phyloP scores from a whole-genome alignment of 2,113 vertebrate genomes.

The Phyllostomus discolor region DNA sequence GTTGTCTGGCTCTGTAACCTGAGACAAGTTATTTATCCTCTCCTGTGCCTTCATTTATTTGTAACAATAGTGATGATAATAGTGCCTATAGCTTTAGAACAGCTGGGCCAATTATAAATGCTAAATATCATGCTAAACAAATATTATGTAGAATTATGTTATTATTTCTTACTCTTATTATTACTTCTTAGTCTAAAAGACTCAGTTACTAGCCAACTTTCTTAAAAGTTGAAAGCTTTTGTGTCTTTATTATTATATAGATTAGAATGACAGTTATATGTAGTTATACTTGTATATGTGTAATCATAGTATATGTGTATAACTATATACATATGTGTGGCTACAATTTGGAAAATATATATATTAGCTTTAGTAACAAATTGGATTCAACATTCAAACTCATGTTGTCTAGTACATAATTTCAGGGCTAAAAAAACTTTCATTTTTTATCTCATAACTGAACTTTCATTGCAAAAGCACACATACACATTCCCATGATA shows the following conservation, averaged over 20 bases:
- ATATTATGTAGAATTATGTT: neutral
- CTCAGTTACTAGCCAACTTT: neutral
- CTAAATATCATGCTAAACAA: neutral
- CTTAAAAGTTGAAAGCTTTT: neutral
- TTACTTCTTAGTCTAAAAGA: neutral
- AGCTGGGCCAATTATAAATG: neutral
- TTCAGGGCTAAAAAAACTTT: neutral
- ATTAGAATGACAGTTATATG: neutral
- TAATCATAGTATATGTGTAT: neutral
- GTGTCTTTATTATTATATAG: neutral
- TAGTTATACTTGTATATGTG: neutral
- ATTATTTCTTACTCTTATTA: neutral
- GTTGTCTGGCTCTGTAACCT: neutral
- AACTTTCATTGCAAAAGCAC: neutral
- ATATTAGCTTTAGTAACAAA: neutral
- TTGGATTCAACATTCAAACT: neutral
- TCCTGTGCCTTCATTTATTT: neutral
- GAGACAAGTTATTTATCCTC: neutral
- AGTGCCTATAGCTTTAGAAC: neutral
- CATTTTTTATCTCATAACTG: neutral
- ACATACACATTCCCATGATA: neutral
- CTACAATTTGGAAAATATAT: neutral
- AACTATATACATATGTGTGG: neutral
- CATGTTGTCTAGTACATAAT: neutral
- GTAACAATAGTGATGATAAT: neutral